These are phyloP conservation scores for Spheniscus humboldti DNA, from an alignment of 2,797 vertebrate species.

Conservation along the genomic window DNA sequence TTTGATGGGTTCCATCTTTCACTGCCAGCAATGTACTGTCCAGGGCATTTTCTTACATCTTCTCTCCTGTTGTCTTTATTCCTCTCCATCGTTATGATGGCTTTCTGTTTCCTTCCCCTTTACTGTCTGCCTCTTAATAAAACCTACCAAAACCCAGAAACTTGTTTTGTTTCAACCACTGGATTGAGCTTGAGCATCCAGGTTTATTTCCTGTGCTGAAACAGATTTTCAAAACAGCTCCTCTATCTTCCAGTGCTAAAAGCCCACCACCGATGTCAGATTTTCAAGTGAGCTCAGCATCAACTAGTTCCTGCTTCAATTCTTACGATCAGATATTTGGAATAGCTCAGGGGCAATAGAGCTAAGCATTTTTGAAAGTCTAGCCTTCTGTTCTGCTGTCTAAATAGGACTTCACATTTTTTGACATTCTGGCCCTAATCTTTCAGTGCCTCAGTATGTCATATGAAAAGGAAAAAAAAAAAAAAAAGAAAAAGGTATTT, in stretches of 20 bases:
- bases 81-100: not conserved
- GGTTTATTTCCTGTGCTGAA: not conserved
- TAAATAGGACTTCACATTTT: not conserved
- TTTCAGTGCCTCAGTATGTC: not conserved
- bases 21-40: not conserved
- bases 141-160: not conserved
- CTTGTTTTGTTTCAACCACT: not conserved
- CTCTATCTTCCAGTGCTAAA: not conserved
- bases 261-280: not conserved
- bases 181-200: not conserved
- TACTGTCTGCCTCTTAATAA: not conserved
- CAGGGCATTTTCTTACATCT: not conserved
- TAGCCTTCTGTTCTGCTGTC: not conserved
- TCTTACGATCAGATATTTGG: not conserved
- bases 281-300: not conserved
- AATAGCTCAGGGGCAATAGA: not conserved
- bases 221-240: not conserved
- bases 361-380: not conserved
- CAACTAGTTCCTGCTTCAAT: not conserved
- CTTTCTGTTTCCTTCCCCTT: not conserved
- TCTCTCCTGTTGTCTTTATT: not conserved
- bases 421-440: not conserved
- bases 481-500: not conserved
- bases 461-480: not conserved
- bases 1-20: not conserved